phyloP scores from a whole-genome alignment of 2,113 vertebrate genomes.

The Hypanus sabinus region DNA sequence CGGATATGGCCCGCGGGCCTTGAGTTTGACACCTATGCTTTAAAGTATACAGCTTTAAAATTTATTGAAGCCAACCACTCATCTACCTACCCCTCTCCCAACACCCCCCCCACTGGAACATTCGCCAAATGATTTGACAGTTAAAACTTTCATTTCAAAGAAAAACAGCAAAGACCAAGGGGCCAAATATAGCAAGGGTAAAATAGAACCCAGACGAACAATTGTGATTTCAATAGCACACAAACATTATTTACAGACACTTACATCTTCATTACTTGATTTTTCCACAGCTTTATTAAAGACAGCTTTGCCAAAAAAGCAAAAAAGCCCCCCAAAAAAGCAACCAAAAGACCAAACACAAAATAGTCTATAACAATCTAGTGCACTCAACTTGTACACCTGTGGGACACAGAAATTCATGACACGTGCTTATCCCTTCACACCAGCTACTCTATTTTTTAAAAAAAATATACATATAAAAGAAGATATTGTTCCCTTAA shows the following conservation, averaged over 20 bases:
- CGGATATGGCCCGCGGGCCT: no score
- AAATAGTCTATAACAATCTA: background rate
- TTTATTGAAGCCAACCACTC: background rate
- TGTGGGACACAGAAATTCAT: background rate
- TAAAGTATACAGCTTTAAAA: background rate
- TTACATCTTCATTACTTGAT: no score
- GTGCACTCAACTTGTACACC: background rate
- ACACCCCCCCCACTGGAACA: background rate
- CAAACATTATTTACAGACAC: no score
- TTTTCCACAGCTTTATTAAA: no score
- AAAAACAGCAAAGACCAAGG: background rate
- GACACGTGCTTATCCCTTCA: no score
- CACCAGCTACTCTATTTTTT: no score
- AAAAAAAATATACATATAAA: background rate
- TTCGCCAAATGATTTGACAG: slow-evolving; percentile 1
- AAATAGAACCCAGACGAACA: no score
- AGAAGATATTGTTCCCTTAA: background rate
- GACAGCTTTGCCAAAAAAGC: background rate
- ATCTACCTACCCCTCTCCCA: no score
- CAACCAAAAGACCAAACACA: background rate
- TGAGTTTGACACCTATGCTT: no score
- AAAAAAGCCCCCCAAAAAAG: background rate
- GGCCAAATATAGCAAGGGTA: no score
- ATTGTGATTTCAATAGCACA: no score
- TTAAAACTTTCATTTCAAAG: background rate